Percentiles rank a stretch among this genome's conserved stretches.
Conservation (phyloP, 2,797 vertebrate genomes). For the Iguana delicatissima region DNA sequence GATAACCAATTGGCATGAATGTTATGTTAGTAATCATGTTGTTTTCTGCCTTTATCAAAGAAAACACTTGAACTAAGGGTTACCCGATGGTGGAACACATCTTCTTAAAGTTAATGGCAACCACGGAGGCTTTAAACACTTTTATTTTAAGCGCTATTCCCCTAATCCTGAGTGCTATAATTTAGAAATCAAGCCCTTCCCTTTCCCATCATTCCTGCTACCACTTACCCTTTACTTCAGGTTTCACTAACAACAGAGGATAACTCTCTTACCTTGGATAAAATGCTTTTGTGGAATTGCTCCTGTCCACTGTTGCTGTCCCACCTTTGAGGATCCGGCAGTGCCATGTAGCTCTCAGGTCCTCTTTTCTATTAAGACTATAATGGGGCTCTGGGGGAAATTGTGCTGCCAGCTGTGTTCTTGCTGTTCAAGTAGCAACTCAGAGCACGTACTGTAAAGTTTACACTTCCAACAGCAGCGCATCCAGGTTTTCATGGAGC, state of each 20-base stretch:
- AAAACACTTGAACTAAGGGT: background rate
- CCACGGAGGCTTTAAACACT: background rate
- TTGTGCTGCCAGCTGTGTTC: background rate
- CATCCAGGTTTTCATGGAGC: conserved; percentile 63
- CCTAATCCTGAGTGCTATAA: background rate
- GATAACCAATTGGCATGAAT: background rate
- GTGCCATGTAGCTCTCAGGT: background rate
- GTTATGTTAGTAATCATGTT: background rate
- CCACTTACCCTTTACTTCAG: fast-evolving
- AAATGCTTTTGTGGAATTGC: conserved; percentile 48
- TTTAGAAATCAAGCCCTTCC: background rate
- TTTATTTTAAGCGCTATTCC: conserved; percentile 2
- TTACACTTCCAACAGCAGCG: conserved; percentile 41
- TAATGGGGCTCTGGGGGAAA: fast-evolving
- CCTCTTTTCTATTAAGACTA: background rate
- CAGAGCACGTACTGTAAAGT: conserved; percentile 32
- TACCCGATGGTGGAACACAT: background rate
- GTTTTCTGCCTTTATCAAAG: background rate
- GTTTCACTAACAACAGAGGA: fast-evolving
- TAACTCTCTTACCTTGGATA: conserved; percentile 59
- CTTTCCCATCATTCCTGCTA: background rate
- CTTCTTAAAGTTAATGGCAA: background rate
- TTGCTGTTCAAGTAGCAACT: conserved; percentile 44
- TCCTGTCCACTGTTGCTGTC: background rate
- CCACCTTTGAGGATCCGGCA: conserved; percentile 1